Evolutionary conservation across 2,113 vertebrate genomes (phyloP).

Genomic region (Rhinoptilus africanus): DNA sequence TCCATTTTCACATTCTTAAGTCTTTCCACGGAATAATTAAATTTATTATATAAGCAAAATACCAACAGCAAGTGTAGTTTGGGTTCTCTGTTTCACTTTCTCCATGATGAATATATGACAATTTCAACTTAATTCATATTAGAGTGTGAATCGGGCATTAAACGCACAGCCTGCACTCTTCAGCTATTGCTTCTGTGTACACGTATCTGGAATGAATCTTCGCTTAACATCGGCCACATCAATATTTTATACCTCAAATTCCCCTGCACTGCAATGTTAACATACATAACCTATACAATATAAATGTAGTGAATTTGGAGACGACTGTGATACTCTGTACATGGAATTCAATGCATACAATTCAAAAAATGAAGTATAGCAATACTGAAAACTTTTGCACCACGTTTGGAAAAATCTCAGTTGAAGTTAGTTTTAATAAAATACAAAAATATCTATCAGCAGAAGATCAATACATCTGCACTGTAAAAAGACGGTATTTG

Average conservation of each 20-base stretch:
- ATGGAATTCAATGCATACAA: background rate
- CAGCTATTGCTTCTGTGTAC: background rate
- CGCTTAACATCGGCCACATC: background rate
- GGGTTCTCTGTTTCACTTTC: background rate
- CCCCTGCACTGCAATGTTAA: background rate
- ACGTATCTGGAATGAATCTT: background rate
- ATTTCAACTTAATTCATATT: background rate
- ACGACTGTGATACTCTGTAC: background rate
- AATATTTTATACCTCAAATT: background rate
- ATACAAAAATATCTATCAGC: constrained; percentile 11
- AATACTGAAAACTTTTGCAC: background rate
- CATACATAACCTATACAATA: background rate
- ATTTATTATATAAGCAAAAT: constrained; percentile 6
- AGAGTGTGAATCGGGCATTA: background rate
- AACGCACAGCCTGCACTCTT: background rate
- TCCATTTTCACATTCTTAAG: background rate
- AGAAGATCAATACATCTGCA: background rate
- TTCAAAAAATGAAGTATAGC: background rate
- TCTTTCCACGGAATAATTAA: background rate
- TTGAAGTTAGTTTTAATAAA: background rate
- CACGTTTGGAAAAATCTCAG: background rate
- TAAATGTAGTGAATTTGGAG: background rate
- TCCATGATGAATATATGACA: background rate
- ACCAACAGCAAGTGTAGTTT: background rate
- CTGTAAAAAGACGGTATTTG: background rate